Evolutionary conservation across 2,888 invertebrate species (phyloP), one percentile per base, ranked within the genome.

Genomic region (Drosophila prolongata): DNA sequence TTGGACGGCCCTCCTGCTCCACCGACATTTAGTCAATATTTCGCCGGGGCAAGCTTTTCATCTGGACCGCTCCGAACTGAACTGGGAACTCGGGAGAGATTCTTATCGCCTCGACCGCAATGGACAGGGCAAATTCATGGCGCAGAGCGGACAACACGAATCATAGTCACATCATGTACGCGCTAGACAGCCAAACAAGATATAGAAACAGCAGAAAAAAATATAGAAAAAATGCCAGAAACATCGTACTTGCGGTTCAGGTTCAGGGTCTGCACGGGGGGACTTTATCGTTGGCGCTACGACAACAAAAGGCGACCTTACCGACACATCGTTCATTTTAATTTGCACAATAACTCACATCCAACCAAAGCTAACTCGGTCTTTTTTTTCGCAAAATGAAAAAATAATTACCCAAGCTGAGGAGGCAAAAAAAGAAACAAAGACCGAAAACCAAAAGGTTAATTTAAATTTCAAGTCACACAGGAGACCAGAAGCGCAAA

Each of bases 391-490:
- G 65, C 56, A 78, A 78, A 79, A 82, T 76, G 54, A 75, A 73
- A 80, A 76, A 83, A 77, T 86, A 88, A 88, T 88, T 87, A 79
- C 71, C 44, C 16, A 38, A 11, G 43, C 58, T 52, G 66, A 59
- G 59, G 35, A 43, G 44, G 56, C 58, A 55, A 47, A 42, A 42
- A 60, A 76, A 55, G 42, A 68, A 46, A 70, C 53, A 69, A 50
- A 69, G n/a, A 55, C 27, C 53, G 35, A 65, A 64, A 62, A 64
- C 27, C 65, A 42, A 72, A 43, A 79, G 77, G 56, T 81, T 81
- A 85, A 89, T 90, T 91, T 86, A 86, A 90, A 89, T 90, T 90
- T 90, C 90, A 80, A 90, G 90, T 90, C 90, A 91, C 90, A 91
- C 82, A 77, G 77, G 77, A 68, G 60, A 65, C 71, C 57, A 67